These are phyloP conservation scores for Phrynosoma platyrhinos DNA, from an alignment of 2,113 vertebrate genomes.

Conservation along the genomic window DNA sequence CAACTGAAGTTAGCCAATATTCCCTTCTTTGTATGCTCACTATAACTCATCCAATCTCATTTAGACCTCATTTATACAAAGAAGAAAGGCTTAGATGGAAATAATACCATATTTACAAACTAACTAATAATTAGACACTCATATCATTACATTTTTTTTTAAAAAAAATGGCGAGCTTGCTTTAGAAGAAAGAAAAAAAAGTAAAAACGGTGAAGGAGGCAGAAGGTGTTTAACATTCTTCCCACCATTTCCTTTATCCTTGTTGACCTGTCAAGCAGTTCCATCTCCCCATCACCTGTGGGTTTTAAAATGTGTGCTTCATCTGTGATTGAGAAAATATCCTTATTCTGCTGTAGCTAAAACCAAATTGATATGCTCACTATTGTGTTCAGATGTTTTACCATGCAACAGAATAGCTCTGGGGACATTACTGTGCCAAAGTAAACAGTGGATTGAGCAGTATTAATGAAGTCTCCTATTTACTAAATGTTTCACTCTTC, in stretches of 20 bases:
- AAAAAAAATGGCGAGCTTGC: not conserved
- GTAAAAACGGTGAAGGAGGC: not conserved
- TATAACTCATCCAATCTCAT: constrained; percentile 2
- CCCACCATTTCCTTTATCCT: not conserved
- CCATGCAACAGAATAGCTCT: too few species aligned
- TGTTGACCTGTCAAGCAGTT: not conserved
- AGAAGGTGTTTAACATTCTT: not conserved
- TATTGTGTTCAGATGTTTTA: not conserved
- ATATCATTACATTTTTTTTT: not conserved
- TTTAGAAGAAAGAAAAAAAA: not conserved
- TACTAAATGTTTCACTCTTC: too few species aligned
- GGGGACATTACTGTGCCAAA: not conserved
- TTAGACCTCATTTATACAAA: not conserved
- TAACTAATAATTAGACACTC: not conserved
- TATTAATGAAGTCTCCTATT: not conserved
- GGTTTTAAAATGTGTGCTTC: not conserved
- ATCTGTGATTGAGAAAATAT: not conserved
- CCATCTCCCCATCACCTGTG: not conserved
- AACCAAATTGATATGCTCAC: not conserved
- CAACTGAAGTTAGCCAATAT: constrained; percentile 51
- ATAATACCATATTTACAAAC: not conserved
- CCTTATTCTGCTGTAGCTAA: not conserved
- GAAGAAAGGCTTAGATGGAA: not conserved
- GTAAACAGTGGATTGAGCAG: not conserved
- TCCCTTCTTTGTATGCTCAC: constrained; percentile 21